Evolutionary conservation across 2,888 invertebrate genomes (phyloP).

Genomic region (Caenorhabditis drosophilae): DNA sequence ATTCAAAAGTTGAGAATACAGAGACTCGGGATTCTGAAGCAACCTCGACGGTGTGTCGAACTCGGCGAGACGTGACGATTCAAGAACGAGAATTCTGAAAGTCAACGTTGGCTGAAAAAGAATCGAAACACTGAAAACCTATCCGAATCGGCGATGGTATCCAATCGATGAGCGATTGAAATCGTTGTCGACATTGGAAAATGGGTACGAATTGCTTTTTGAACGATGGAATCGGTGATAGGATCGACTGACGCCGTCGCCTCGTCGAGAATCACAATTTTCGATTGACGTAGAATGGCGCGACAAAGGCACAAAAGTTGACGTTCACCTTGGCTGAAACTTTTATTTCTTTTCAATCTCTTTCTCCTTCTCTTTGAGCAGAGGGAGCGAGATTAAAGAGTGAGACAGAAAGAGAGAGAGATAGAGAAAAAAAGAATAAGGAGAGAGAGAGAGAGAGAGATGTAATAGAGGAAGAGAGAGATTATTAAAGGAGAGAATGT

Average conservation of each 20-base stretch:
- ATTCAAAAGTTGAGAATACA: conserved; percentile 70
- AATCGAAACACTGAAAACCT: conserved; percentile 39
- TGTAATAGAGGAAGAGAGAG: too few relatives aligned
- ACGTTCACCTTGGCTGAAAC: conserved; percentile 72
- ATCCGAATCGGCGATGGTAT: conserved; percentile 89
- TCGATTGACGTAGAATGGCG: conserved; percentile 70
- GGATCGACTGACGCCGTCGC: conserved; percentile 71
- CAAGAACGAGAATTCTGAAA: conserved; percentile 71
- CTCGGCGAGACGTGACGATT: conserved; percentile 70
- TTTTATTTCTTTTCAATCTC: too few relatives aligned
- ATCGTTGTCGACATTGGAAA: conserved; percentile 76
- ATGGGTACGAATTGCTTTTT: conserved; percentile 79
- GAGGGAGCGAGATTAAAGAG: too few relatives aligned
- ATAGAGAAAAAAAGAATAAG: too few relatives aligned
- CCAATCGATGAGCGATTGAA: conserved; percentile 82
- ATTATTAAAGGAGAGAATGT: too few relatives aligned
- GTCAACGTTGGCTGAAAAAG: not conserved
- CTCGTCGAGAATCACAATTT: conserved; percentile 74
- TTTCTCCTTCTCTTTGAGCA: too few relatives aligned
- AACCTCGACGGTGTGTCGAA: conserved; percentile 70
- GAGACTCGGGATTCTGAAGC: conserved; percentile 66
- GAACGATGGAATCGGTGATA: conserved; percentile 66
- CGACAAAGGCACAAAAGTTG: conserved; percentile 72
- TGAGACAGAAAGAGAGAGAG: too few relatives aligned
- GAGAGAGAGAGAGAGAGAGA: too few relatives aligned